Evolutionary conservation across 30 jellyfish, hydroid and myxozoan genomes (phyloP), one percentile per base, ranked within the genome.

Genomic region (Pelagia noctiluca): DNA sequence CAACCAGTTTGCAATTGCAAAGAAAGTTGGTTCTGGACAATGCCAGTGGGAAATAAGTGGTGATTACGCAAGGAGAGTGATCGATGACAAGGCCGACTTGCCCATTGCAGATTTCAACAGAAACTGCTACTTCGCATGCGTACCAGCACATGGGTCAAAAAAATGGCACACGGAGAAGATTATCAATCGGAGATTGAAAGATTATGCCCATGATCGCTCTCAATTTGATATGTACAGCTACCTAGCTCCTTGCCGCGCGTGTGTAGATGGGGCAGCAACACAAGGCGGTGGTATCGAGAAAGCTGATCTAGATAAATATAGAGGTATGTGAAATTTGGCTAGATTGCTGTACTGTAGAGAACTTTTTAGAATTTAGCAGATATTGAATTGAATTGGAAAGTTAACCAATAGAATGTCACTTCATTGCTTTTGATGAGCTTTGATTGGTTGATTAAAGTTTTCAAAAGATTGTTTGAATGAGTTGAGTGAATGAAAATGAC

Each of bases 111-210:
- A 52, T 52, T 3, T 3, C 28, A 52, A 52, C 2, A 30, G 68
- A 8, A 19, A 52, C 26, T 52, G 68, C 21, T 25, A 10, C 30
- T 52, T 52, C 68, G 12, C 68, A 3, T 52, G 68, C 21, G 12
- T 52, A 2, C 12, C 12, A 42, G 26, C 26, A 8, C 21, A 25
- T 3, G 2, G 4, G 7, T 3, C 28, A 3, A 52, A 52, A 19
- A 19, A 25, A 4, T 52, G 12, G 68, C 68, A 52, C 68, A 52
- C 68, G 12, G 68, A 52, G 26, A 52, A 52, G 68, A 30, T 52
- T 30, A 52, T 52, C 12, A 52, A 52, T 19, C 68, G 68, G 28
- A 10, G 16, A 3, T 52, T 52, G 21, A 52, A 52, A 19, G 68
- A 30, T 19, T 10, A 52, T 25, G 57, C 57, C 57, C 30, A 8